phyloP scores from a whole-genome alignment of 1,140 invertebrate species.

The Apis cerana region DNA sequence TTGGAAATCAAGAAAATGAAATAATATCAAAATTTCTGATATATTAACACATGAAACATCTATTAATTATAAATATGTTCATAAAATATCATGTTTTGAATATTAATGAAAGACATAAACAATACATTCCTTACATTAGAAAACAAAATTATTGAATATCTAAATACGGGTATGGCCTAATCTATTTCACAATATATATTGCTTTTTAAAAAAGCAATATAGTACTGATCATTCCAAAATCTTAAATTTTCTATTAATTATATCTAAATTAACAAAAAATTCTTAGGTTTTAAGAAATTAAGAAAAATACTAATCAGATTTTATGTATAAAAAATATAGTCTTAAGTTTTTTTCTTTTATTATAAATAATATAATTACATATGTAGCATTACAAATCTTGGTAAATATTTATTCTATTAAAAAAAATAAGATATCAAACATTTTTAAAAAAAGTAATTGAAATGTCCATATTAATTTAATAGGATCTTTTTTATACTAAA shows the following conservation, averaged over 20 bases:
- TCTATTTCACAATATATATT: constrained; percentile 46
- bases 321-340: constrained; percentile 46
- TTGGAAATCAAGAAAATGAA: constrained; percentile 10
- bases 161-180: constrained; percentile 56
- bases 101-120: constrained; percentile 39
- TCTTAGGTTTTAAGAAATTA: constrained; percentile 35
- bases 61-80: constrained; percentile 72
- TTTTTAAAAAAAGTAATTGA: constrained; percentile 5
- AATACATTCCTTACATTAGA: constrained; percentile 54
- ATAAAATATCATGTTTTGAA: constrained; percentile 60
- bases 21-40: constrained; percentile 37
- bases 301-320: constrained; percentile 51
- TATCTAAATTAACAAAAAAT: constrained; percentile 45
- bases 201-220: constrained; percentile 49
- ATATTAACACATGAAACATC: constrained; percentile 69
- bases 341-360: constrained; percentile 40
- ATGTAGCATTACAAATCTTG: constrained; percentile 10
- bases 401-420: constrained; percentile 30
- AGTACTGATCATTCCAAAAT: constrained; percentile 61
- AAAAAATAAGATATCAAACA: constrained; percentile 7
- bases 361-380: constrained; percentile 14
- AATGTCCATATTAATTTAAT: constrained; percentile 30
- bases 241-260: constrained; percentile 50
- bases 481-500: constrained; percentile 25
- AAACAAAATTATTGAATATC: constrained; percentile 51